Evolutionary conservation across 2,797 vertebrate genomes (phyloP).

Genomic region (Rhinella marina): DNA sequence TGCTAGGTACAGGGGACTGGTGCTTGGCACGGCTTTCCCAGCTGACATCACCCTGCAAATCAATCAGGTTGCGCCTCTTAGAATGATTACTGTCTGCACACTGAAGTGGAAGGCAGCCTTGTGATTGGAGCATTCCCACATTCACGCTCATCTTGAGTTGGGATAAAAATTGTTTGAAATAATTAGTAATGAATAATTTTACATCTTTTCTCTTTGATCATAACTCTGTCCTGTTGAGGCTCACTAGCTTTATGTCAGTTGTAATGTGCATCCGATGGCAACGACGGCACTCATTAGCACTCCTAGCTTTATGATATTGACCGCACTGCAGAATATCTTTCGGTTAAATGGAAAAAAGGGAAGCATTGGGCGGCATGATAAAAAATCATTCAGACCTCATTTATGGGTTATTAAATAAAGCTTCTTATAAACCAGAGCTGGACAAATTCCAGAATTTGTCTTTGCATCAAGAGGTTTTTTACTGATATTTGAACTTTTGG

Average conservation of each 20-base stretch:
- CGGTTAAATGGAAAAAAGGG: neutral
- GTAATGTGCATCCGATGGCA: conserved; percentile 16
- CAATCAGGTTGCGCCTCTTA: conserved; percentile 69
- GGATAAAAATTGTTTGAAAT: conserved; percentile 62
- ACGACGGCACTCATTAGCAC: conserved; percentile 1
- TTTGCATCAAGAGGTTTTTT: neutral
- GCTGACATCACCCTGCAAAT: conserved; percentile 81
- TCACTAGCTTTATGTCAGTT: conserved; percentile 11
- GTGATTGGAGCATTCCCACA: conserved; percentile 62
- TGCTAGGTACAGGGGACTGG: conserved; percentile 73
- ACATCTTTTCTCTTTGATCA: conserved; percentile 28
- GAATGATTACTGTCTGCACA: conserved; percentile 65
- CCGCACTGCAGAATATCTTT: neutral
- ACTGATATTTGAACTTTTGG: neutral
- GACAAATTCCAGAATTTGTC: neutral
- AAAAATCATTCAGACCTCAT: neutral
- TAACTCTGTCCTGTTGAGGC: conserved; percentile 33
- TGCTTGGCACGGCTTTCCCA: conserved; percentile 73
- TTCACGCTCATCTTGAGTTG: conserved; percentile 63
- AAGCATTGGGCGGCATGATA: neutral
- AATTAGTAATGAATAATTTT: conserved; percentile 16
- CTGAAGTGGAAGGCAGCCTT: conserved; percentile 66
- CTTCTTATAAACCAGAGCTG: neutral
- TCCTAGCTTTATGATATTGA: conserved; percentile 13
- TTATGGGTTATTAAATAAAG: neutral